Conservation (phyloP, 2,113 vertebrate genomes). For the Zosterops borbonicus region DNA sequence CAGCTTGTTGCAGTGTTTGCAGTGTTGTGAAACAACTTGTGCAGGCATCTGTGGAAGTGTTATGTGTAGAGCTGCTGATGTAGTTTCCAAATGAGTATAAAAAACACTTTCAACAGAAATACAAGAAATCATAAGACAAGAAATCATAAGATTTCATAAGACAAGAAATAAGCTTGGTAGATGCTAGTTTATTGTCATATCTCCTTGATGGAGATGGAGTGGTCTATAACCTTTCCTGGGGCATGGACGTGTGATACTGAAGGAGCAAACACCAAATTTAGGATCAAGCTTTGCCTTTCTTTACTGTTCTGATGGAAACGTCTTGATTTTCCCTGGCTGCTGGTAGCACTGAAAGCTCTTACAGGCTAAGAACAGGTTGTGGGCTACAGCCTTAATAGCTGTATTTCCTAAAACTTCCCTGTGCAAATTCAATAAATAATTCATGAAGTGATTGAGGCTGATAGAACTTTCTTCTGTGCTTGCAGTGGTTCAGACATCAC, state of each 20-base stretch:
- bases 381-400: neutral
- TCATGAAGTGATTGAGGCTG: neutral
- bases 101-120: neutral
- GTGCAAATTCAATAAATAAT: neutral
- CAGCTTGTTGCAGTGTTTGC: neutral
- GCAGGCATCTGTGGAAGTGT: neutral
- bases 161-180: rapidly evolving
- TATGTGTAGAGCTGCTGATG: neutral
- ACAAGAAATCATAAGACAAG: neutral
- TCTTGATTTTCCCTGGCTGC: neutral
- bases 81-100: neutral
- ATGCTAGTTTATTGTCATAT: neutral
- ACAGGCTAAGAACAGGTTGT: neutral
- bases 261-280: neutral
- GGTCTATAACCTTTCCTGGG: neutral
- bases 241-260: rapidly evolving
- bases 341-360: neutral
- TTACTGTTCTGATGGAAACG: neutral
- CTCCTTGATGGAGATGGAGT: neutral
- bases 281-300: neutral
- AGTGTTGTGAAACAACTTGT: neutral
- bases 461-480: conserved; percentile 3
- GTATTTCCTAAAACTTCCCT: neutral
- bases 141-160: neutral
- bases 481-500: neutral